Evolutionary conservation across 2,797 vertebrate species (phyloP).

Genomic region (Sylvilagus floridanus): DNA sequence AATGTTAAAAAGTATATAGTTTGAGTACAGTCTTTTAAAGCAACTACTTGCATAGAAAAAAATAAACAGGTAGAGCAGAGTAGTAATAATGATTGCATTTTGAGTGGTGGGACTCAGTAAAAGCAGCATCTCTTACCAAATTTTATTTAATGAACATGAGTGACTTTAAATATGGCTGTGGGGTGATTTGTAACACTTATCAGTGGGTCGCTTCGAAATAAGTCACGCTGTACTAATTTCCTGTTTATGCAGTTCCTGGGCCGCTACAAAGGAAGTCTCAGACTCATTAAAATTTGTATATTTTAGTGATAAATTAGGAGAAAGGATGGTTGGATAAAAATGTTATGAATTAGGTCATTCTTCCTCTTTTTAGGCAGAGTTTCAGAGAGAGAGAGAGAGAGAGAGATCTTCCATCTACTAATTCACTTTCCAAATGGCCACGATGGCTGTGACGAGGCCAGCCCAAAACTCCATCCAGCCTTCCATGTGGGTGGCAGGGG

Average conservation of each 20-base stretch:
- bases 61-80: neutral
- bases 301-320: neutral
- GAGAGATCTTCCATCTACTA: too few species aligned
- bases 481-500: too few species aligned
- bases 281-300: neutral
- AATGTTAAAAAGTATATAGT: neutral
- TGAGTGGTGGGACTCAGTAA: neutral
- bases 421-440: too few species aligned
- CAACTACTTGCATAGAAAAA: too few species aligned
- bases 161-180: neutral
- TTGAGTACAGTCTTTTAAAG: neutral
- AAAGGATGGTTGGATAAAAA: neutral
- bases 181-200: neutral
- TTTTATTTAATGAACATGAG: neutral
- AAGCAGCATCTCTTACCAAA: neutral
- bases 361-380: too few species aligned
- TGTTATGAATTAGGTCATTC: neutral
- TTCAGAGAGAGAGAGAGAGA: too few species aligned
- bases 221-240: neutral
- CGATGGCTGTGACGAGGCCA: too few species aligned
- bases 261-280: neutral
- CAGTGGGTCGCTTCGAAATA: neutral
- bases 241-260: neutral
- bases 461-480: too few species aligned
- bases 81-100: constrained; percentile 3